phyloP scores from a whole-genome alignment of 1,140 invertebrate genomes.

The Papilio helenus region DNA sequence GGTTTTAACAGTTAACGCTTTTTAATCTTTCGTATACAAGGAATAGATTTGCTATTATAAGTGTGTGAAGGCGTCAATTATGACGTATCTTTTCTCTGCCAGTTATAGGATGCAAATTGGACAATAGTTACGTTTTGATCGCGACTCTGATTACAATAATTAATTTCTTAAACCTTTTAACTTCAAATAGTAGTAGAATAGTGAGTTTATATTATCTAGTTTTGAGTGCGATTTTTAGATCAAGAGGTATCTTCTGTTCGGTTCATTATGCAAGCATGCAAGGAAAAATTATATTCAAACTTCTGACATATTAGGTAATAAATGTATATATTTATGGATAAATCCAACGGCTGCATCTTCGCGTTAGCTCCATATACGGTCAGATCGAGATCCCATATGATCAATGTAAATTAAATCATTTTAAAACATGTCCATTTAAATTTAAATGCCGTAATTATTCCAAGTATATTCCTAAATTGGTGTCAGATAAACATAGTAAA shows the following conservation, averaged over 20 bases:
- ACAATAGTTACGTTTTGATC: too few species aligned
- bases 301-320: neutral
- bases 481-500: neutral
- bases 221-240: neutral
- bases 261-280: neutral
- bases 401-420: conserved; percentile 1
- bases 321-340: conserved; percentile 6
- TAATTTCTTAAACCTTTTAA: too few species aligned
- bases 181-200: neutral
- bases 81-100: neutral
- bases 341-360: neutral
- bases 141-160: too few species aligned
- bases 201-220: neutral
- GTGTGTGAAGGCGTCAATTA: neutral
- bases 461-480: neutral
- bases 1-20: neutral
- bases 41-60: neutral
- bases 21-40: neutral
- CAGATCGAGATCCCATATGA: neutral
- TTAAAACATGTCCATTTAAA: neutral
- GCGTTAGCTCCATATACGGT: neutral
- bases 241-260: neutral
- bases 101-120: too few species aligned
- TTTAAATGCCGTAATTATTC: neutral
- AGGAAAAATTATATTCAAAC: neutral